A percentile compares a stretch with the other conserved stretches of the same genome.
phyloP scores from a whole-genome alignment of 2,888 invertebrate species.

The Synergus gifuensis region DNA sequence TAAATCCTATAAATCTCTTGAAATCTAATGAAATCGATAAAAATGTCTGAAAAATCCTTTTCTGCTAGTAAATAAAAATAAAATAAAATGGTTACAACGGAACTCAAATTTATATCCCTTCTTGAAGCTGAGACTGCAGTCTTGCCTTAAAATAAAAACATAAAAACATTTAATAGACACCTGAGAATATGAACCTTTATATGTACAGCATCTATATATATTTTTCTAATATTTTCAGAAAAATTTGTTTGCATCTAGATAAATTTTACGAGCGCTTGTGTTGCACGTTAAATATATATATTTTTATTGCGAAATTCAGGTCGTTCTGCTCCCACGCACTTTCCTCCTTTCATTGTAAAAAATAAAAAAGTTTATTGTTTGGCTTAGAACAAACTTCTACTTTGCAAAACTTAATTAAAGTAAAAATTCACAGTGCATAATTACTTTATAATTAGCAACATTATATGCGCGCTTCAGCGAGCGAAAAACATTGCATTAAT shows the following conservation, averaged over 20 bases:
- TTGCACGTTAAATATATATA: not conserved
- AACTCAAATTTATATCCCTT: not conserved
- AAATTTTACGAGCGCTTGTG: not conserved
- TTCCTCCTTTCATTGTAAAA: not conserved
- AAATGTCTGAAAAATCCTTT: no score
- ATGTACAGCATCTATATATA: not conserved
- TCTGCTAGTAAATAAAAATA: no score
- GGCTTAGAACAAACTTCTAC: not conserved
- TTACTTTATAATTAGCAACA: no score
- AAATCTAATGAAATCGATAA: no score
- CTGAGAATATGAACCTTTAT: not conserved
- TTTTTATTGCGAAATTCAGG: not conserved
- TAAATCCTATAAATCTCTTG: no score
- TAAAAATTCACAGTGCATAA: no score
- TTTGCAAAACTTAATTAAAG: no score
- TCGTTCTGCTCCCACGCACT: slow-evolving; percentile 9
- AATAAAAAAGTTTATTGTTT: not conserved
- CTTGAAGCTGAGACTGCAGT: not conserved
- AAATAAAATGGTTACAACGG: not conserved
- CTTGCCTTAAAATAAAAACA: not conserved
- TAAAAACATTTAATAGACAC: not conserved
- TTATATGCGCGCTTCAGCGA: no score
- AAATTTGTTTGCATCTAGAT: not conserved
- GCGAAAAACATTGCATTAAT: no score
- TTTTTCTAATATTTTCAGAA: not conserved